phyloP scores from a whole-genome alignment of 2,797 vertebrate genomes.

The Crenichthys baileyi region DNA sequence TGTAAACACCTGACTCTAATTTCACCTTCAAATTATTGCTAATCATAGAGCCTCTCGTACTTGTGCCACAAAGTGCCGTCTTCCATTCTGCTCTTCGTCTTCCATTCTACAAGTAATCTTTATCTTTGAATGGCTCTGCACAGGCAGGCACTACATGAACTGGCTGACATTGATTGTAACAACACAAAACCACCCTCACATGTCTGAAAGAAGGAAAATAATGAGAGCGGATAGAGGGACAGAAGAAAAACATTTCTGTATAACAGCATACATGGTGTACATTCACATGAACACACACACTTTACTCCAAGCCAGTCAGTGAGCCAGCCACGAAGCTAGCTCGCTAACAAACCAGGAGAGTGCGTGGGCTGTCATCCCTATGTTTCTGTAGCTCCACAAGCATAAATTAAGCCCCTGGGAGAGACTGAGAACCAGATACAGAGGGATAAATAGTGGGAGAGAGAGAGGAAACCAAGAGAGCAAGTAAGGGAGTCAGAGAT shows the following conservation, averaged over 20 bases:
- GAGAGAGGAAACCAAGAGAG: slow-evolving; percentile 57
- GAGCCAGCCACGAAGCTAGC: slow-evolving; percentile 48
- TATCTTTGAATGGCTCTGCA: slow-evolving; percentile 21
- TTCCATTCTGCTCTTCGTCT: not conserved
- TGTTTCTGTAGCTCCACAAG: slow-evolving; percentile 72
- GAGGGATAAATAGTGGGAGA: slow-evolving; percentile 57
- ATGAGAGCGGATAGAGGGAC: slow-evolving; percentile 31
- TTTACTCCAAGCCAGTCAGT: slow-evolving; percentile 43
- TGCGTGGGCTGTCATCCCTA: slow-evolving; percentile 73
- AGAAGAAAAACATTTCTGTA: slow-evolving; percentile 28
- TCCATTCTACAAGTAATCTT: not conserved
- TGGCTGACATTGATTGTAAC: slow-evolving; percentile 26
- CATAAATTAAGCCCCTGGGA: slow-evolving; percentile 80
- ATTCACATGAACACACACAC: slow-evolving; percentile 29
- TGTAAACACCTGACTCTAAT: slow-evolving; percentile 12
- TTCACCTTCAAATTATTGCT: not conserved
- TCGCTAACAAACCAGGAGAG: slow-evolving; percentile 67
- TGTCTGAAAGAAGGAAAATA: slow-evolving; percentile 27
- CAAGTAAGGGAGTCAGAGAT: slow-evolving; percentile 43
- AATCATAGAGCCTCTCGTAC: not conserved
- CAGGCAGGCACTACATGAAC: not conserved
- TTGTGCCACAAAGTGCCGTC: not conserved
- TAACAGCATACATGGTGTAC: slow-evolving; percentile 29
- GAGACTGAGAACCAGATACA: slow-evolving; percentile 46
- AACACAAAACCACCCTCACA: slow-evolving; percentile 15